phyloP scores from a whole-genome alignment of 2,888 invertebrate species.

The Campopleginae sp. region DNA sequence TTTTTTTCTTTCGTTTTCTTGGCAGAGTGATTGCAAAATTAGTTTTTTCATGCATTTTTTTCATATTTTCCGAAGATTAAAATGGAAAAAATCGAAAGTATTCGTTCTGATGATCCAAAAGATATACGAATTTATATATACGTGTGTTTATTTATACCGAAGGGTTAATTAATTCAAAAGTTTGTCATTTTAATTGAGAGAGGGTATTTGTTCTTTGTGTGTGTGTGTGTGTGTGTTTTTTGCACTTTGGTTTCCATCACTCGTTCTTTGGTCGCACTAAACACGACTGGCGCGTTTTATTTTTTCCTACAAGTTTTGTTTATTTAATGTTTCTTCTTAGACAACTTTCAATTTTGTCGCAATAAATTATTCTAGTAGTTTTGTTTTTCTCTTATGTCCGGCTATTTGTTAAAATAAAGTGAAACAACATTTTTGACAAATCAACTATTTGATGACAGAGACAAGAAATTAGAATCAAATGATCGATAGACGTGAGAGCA shows the following conservation, averaged over 20 bases:
- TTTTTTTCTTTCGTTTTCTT: constrained; percentile 42
- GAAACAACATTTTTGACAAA: constrained; percentile 56
- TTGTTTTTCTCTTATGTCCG: constrained; percentile 50
- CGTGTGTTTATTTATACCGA: background rate
- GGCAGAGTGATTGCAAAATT: constrained; percentile 79
- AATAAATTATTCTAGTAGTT: constrained; percentile 63
- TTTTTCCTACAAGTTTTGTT: constrained; percentile 66
- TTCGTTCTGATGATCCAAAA: constrained; percentile 27
- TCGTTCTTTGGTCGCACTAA: constrained; percentile 72
- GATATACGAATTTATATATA: constrained; percentile 8
- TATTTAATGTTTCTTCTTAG: constrained; percentile 57
- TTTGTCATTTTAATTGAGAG: constrained; percentile 47
- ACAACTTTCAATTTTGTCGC: constrained; percentile 38
- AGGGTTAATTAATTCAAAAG: constrained; percentile 44
- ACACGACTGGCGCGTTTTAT: constrained; percentile 54
- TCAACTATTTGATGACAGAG: constrained; percentile 26
- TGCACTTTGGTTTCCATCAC: constrained; percentile 73
- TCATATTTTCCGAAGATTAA: constrained; percentile 5
- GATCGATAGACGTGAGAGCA: constrained; percentile 58
- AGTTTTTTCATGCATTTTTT: constrained; percentile 24
- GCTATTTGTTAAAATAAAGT: constrained; percentile 52
- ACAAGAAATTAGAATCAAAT: constrained; percentile 43
- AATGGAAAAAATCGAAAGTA: constrained; percentile 21
- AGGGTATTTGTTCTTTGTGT: constrained; percentile 59
- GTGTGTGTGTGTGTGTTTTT: constrained; percentile 32